phyloP scores from a whole-genome alignment of 30 jellyfish, hydroid and myxozoan species.

The Pelagia noctiluca region DNA sequence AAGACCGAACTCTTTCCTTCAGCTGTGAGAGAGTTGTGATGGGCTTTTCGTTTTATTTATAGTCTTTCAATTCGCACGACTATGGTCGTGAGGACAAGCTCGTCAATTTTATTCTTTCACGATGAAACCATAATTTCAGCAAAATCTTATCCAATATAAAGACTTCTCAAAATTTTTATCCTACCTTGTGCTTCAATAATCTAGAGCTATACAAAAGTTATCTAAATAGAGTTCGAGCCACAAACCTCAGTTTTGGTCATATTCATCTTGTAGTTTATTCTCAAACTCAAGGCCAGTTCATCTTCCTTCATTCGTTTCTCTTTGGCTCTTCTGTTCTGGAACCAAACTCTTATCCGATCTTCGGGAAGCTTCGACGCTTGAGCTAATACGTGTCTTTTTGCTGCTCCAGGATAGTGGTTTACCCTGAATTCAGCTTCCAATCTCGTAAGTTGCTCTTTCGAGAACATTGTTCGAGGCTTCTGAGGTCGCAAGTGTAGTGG shows the following conservation, averaged over 20 bases:
- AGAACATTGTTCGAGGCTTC: constrained; percentile 90
- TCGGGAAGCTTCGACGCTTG: constrained; percentile 51
- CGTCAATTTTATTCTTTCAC: no score
- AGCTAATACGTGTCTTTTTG: constrained; percentile 66
- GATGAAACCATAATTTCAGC: no score
- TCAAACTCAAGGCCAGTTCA: constrained; percentile 73
- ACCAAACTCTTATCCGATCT: constrained; percentile 95
- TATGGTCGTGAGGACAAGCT: no score
- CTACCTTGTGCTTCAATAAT: no score
- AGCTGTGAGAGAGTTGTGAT: no score
- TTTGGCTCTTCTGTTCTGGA: constrained; percentile 93
- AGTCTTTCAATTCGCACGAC: no score
- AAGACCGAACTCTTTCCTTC: no score
- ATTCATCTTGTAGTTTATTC: neutral
- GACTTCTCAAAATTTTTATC: no score
- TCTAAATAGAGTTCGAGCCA: neutral
- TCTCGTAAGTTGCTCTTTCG: constrained; percentile 61
- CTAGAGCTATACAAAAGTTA: neutral
- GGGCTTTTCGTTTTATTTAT: no score
- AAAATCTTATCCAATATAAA: no score
- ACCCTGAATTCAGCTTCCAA: constrained; percentile 77
- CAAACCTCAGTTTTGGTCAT: neutral
- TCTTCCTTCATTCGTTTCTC: constrained; percentile 89
- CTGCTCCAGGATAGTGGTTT: constrained; percentile 70
- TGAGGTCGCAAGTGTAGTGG: constrained; percentile 75